A percentile compares a stretch with the other conserved stretches of the same genome.
Evolutionary conservation across 2,888 invertebrate genomes (phyloP).

Genomic region (Torymus texanus): DNA sequence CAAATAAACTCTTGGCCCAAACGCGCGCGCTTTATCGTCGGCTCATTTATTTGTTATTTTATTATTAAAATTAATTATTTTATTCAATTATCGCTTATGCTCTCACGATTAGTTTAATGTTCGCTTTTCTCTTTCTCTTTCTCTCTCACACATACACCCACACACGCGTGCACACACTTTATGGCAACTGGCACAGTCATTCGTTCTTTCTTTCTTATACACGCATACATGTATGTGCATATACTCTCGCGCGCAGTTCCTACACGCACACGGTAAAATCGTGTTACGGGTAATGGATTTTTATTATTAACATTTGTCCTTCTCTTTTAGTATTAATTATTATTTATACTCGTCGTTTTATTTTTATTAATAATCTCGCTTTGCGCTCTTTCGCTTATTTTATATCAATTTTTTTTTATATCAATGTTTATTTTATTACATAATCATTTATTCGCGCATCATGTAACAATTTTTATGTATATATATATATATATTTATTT

Average conservation of each 20-base stretch:
- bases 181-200: no score
- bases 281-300: conserved; percentile 21
- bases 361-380: conserved; percentile 30
- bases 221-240: background rate
- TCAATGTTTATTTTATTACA: conserved; percentile 51
- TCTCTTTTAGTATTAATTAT: conserved; percentile 18
- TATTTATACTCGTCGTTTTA: conserved; percentile 36
- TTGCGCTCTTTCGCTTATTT: conserved; percentile 32
- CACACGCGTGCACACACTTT: background rate
- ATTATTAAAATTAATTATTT: conserved; percentile 26
- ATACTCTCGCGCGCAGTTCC: no score
- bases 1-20: conserved; percentile 20
- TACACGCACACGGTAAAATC: no score
- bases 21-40: conserved; percentile 11
- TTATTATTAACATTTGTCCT: conserved; percentile 28
- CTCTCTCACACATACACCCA: no score
- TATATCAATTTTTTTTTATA: conserved; percentile 30
- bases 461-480: conserved; percentile 55
- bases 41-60: background rate
- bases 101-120: conserved; percentile 22
- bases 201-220: background rate
- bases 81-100: conserved; percentile 17
- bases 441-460: conserved; percentile 52
- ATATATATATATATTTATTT: conserved; percentile 50
- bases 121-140: background rate